Conservation (phyloP, 2,797 vertebrate species). For the Paratrypauchen microcephalus region DNA sequence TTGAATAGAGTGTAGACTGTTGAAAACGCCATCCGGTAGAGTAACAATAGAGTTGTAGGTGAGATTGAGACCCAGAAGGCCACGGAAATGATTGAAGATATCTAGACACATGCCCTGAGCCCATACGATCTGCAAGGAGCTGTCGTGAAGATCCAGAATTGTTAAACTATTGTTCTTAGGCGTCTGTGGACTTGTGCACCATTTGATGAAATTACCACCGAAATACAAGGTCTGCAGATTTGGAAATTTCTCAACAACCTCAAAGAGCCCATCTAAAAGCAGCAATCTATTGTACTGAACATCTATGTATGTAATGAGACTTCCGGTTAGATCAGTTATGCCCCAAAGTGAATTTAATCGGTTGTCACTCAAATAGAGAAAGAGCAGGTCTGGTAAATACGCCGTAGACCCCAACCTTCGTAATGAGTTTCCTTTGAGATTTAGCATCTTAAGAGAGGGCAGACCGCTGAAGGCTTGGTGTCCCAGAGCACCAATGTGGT, state of each 20-base stretch:
- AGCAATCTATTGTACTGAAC: constrained; percentile 79
- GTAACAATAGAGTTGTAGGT: constrained; percentile 76
- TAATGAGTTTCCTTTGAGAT: constrained; percentile 83
- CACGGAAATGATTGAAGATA: constrained; percentile 52
- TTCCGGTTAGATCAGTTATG: background rate
- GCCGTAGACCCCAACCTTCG: constrained; percentile 62
- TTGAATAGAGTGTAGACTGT: constrained; percentile 71
- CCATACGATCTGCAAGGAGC: constrained; percentile 72
- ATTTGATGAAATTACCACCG: constrained; percentile 78
- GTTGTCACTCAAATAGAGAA: constrained; percentile 74
- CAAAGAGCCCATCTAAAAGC: constrained; percentile 71
- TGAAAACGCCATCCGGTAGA: constrained; percentile 81
- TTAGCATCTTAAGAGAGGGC: constrained; percentile 61
- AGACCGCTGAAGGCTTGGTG: constrained; percentile 72
- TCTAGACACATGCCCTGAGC: constrained; percentile 41
- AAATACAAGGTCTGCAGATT: constrained; percentile 63
- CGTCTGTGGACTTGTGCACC: constrained; percentile 47
- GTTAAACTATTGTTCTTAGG: constrained; percentile 64
- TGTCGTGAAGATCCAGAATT: constrained; percentile 77
- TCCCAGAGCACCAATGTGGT: constrained; percentile 81
- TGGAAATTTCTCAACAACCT: constrained; percentile 59
- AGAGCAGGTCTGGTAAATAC: constrained; percentile 56
- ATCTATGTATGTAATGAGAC: constrained; percentile 58
- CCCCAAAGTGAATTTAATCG: constrained; percentile 62
- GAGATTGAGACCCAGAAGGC: constrained; percentile 72